Conservation (phyloP, 2,888 invertebrate species). For the Patella ulyssiponensis region DNA sequence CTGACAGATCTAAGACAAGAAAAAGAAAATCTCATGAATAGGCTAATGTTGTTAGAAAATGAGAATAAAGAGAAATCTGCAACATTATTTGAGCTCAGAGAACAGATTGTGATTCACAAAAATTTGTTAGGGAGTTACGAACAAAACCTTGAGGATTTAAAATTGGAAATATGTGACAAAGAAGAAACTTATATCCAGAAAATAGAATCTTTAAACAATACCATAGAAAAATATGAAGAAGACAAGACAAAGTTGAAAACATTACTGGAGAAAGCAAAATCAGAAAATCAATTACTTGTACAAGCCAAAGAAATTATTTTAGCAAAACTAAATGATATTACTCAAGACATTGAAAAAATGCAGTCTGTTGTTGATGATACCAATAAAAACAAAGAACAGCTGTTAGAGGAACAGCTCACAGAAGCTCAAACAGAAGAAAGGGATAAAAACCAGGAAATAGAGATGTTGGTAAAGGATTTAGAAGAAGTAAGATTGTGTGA, state of each 20-base stretch:
- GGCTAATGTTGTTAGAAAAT: slow-evolving; percentile 9
- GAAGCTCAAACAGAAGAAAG: neutral
- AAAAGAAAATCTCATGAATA: slow-evolving; percentile 3
- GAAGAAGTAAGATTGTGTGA: neutral
- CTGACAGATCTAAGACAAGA: slow-evolving; percentile 15
- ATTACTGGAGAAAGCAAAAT: slow-evolving; percentile 14
- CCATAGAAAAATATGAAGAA: slow-evolving; percentile 16
- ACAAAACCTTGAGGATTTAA: neutral
- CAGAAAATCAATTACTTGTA: neutral
- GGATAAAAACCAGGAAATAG: neutral
- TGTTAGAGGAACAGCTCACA: neutral
- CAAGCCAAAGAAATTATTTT: slow-evolving; percentile 15
- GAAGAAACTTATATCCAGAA: slow-evolving; percentile 6
- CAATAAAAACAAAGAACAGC: neutral
- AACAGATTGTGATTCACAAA: neutral
- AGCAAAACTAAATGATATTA: neutral
- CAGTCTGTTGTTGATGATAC: slow-evolving; percentile 14
- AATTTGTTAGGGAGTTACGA: slow-evolving; percentile 10
- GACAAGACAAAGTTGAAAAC: slow-evolving; percentile 22
- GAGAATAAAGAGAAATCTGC: neutral
- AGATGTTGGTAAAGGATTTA: slow-evolving; percentile 8
- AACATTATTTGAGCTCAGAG: slow-evolving; percentile 1
- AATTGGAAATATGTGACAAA: neutral
- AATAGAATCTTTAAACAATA: neutral
- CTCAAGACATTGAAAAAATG: slow-evolving; percentile 7